Base-by-base conservation (phyloP, 1,140 invertebrate species). In the Drosophila pandora region DNA sequence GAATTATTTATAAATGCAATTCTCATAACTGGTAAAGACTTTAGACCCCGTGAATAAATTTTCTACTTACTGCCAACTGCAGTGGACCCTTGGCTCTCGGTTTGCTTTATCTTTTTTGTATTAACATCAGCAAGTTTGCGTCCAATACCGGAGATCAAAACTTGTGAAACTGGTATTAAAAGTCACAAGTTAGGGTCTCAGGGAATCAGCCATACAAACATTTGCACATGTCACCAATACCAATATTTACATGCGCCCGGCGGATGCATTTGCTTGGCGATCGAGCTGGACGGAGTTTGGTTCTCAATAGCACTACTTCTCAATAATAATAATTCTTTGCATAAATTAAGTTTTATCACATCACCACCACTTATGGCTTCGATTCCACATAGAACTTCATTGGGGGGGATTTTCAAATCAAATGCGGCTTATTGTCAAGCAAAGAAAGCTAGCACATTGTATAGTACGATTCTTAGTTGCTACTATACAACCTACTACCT, bases 401-500 rank as follows among this genome's bases (percentile, higher is more conserved):
- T 55, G 41, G 45, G n/a, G 22, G n/a, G 55, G 67, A 57, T 37
- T 56, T 43, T 75, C 28, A 47, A 37, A 55, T 54, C 25, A 57
- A 69, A 52, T 85, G 85, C 57, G 70, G 90, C 84, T 88, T 79
- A 67, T 80, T 79, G 90, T 91, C 90, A 91, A 91, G 90, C 90
- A 92, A 90, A 90, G 90, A 90, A 91, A 92, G 91, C 82, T 92
- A 91, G 91, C 90, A 91, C 68, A 78, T 90, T 91, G 90, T 92
- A 92, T 90, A 92, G 91, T 90, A 91, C 73, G 84, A 57, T 90
- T 37, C 43, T 43, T 67, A 65, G 25, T 50, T 76, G 90, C 84
- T 92, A 92, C 91, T 92, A 92, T 92, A 92, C 91, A 92, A 92
- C 91, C 91, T 92, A 92, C 91, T 92, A 92, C 91, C 91, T 92